Evolutionary conservation across 2,888 invertebrate genomes (phyloP).

Genomic region (Orchestes rusci): DNA sequence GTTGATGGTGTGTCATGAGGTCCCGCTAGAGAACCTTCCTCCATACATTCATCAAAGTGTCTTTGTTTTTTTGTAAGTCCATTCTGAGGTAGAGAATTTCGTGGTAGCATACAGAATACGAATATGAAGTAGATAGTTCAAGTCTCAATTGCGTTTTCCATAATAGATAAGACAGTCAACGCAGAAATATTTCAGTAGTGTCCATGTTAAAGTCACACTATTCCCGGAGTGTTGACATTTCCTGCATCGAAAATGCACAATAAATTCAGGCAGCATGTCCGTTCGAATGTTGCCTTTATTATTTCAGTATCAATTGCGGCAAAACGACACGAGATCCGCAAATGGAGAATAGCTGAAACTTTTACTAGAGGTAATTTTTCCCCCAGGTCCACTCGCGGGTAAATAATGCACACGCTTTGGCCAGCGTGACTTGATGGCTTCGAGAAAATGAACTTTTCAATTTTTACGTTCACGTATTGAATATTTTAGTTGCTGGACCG

Average conservation of each 20-base stretch:
- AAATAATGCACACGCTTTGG: conserved; percentile 40
- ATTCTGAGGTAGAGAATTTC: too few species aligned
- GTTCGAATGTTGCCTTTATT: conserved; percentile 27
- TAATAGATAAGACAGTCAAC: too few species aligned
- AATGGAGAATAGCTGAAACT: conserved; percentile 37
- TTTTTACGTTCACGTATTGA: conserved; percentile 33
- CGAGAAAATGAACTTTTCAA: conserved; percentile 40
- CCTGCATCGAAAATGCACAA: not conserved
- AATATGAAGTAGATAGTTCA: too few species aligned
- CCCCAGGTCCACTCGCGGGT: conserved; percentile 33
- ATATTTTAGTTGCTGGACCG: conserved; percentile 12
- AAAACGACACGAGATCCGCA: conserved; percentile 30
- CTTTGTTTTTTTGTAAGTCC: too few species aligned
- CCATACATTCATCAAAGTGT: too few species aligned
- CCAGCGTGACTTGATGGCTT: conserved; percentile 36
- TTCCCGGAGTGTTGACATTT: too few species aligned
- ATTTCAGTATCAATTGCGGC: conserved; percentile 36
- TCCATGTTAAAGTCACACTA: too few species aligned
- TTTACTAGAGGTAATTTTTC: conserved; percentile 41
- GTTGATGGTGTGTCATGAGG: too few species aligned
- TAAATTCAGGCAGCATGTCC: conserved; percentile 2
- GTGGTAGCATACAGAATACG: too few species aligned
- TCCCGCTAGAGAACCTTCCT: too few species aligned
- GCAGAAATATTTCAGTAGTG: too few species aligned
- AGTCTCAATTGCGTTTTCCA: too few species aligned